Evolutionary conservation across 2,797 vertebrate species (phyloP).

Genomic region (Spatula clypeata): DNA sequence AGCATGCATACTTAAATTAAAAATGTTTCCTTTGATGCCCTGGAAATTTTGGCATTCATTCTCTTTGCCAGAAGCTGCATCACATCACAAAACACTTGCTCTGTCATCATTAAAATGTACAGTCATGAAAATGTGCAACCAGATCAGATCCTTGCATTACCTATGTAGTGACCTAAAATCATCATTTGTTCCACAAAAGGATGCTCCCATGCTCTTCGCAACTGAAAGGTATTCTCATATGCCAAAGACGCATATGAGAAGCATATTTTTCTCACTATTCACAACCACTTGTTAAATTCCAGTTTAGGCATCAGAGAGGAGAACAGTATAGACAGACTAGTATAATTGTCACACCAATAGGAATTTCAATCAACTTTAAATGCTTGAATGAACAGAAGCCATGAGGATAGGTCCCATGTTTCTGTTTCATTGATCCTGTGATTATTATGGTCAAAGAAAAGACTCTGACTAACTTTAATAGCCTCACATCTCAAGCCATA

Average conservation of each 20-base stretch:
- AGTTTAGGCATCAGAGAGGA: not conserved
- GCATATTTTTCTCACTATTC: not conserved
- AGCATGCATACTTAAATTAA: conserved; percentile 84
- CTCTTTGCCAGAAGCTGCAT: conserved; percentile 80
- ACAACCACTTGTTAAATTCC: not conserved
- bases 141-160: conserved; percentile 13
- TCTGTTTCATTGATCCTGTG: not conserved
- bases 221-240: not conserved
- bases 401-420: conserved; percentile 3
- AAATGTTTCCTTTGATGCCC: conserved; percentile 81
- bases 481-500: not conserved
- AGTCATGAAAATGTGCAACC: conserved; percentile 40
- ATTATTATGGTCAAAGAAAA: not conserved
- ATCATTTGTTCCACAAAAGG: not conserved
- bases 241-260: not conserved
- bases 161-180: not conserved
- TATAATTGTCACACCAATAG: not conserved
- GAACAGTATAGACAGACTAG: not conserved
- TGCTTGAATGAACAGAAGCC: conserved; percentile 7
- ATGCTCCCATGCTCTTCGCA: not conserved
- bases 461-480: not conserved
- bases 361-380: conserved; percentile 43
- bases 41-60: conserved; percentile 78
- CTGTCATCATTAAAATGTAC: conserved; percentile 65
- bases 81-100: conserved; percentile 77